Evolutionary conservation across 2,888 invertebrate genomes (phyloP), one percentile per base, ranked within the genome.

Genomic region (Caenorhabditis imperialis): DNA sequence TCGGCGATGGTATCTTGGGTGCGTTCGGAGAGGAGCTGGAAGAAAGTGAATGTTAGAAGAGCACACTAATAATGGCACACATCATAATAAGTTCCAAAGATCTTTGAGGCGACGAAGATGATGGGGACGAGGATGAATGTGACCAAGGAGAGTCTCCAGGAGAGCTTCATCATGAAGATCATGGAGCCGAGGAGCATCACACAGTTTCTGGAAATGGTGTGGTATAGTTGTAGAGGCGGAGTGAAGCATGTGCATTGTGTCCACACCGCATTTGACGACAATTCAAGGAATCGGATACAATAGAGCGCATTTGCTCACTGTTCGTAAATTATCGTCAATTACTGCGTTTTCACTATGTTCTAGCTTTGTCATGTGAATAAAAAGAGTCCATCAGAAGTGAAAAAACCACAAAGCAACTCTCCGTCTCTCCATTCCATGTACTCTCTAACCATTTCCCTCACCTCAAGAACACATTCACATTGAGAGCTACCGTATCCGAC

Each of bases 1-100:
- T 85, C 82, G 4, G 89, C 89, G 23, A 89, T 78, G 5, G 89
- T 85, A 72, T 89, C 88, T 77, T 90, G 89, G 0, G 89, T 84
- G 80, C 77, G 84, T 76, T 81, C 88, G 44, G 84, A 81, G 48
- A 86, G 81, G n/a, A 81, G 54, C 86, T 86, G 69, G 33, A 84
- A 63, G 25, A 8, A 8, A 38, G n/a, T 6, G 25, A 18, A 16
- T 18, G 12, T 3, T 22, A 8, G 7, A 25, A 51, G 5, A 27
- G 23, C 18, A n/a, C 44, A 10, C 12, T 25, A 4, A 12, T 22
- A 4, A 16, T 22, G 23, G 53, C 76, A 58, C 54, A 89, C 89
- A 81, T 89, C 87, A 72, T 89, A 90, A 75, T 89, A 89, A 14
- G 86, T 86, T 44, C 90, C 90, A 81, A 89, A 90, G 22, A 89